Percentiles rank a stretch among this genome's conserved stretches.
Conservation (phyloP, 2,113 vertebrate species). For the Heteronetta atricapilla region DNA sequence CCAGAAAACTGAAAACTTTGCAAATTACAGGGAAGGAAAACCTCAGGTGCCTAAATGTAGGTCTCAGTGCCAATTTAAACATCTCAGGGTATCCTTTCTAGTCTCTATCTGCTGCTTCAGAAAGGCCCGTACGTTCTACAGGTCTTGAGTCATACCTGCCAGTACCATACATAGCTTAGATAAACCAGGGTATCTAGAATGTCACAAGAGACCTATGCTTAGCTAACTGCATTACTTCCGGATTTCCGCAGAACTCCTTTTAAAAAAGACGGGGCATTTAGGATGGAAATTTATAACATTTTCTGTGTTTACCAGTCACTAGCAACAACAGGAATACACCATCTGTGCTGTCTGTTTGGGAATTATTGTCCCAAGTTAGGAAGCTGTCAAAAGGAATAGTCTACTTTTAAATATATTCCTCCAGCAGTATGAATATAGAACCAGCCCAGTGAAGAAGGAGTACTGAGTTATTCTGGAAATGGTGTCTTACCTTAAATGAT, state of each 20-base stretch:
- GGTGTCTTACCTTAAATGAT: neutral
- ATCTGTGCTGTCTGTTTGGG: neutral
- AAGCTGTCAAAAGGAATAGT: neutral
- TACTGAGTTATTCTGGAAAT: neutral
- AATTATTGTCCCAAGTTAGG: neutral
- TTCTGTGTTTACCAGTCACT: neutral
- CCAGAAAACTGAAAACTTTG: neutral
- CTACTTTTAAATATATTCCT: neutral
- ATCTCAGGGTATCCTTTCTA: neutral
- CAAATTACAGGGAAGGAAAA: neutral
- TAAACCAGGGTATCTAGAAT: neutral
- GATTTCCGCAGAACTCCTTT: neutral
- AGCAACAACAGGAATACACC: neutral
- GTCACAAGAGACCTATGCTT: neutral
- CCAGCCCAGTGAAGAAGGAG: neutral
- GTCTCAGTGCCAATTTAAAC: neutral
- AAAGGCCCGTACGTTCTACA: neutral
- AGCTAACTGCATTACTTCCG: neutral
- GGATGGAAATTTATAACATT: neutral
- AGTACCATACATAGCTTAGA: neutral
- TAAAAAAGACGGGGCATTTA: neutral
- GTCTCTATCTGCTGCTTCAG: neutral
- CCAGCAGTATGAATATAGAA: neutral
- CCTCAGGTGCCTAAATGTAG: accelerated
- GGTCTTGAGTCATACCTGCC: neutral